Conservation (phyloP, 2,797 vertebrate species). For the Danio tinwini region DNA sequence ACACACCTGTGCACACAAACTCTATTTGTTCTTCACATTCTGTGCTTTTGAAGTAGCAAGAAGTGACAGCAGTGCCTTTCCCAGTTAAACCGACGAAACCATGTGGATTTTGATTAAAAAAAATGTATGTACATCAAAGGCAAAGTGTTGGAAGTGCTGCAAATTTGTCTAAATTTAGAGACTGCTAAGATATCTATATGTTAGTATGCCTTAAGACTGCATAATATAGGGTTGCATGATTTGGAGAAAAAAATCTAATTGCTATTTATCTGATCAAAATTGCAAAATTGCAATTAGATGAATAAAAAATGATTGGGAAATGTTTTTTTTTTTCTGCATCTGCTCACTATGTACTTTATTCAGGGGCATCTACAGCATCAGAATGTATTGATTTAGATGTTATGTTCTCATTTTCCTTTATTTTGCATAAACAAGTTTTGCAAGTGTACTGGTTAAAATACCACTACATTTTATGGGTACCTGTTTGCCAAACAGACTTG, state of each 20-base stretch:
- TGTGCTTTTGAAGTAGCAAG: background rate
- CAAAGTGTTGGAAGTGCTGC: background rate
- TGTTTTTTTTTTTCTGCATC: background rate
- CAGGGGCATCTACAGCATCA: background rate
- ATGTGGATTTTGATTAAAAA: background rate
- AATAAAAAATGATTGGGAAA: too few relatives aligned
- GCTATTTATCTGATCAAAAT: too few relatives aligned
- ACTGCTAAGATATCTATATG: too few relatives aligned
- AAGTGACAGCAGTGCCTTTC: background rate
- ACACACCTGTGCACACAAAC: constrained; percentile 24
- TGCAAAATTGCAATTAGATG: too few relatives aligned
- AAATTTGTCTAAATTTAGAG: background rate
- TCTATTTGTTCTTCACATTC: background rate
- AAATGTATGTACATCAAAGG: too few relatives aligned
- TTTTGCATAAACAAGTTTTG: background rate
- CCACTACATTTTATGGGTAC: background rate
- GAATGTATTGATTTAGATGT: background rate
- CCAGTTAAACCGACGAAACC: background rate
- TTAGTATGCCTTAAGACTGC: too few relatives aligned
- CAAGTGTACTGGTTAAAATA: background rate
- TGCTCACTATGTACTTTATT: background rate
- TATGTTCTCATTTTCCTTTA: background rate
- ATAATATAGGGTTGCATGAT: too few relatives aligned
- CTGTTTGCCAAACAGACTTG: background rate
- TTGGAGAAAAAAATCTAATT: too few relatives aligned